phyloP scores from a whole-genome alignment of 1,140 invertebrate genomes.

The Drepana arcuata region DNA sequence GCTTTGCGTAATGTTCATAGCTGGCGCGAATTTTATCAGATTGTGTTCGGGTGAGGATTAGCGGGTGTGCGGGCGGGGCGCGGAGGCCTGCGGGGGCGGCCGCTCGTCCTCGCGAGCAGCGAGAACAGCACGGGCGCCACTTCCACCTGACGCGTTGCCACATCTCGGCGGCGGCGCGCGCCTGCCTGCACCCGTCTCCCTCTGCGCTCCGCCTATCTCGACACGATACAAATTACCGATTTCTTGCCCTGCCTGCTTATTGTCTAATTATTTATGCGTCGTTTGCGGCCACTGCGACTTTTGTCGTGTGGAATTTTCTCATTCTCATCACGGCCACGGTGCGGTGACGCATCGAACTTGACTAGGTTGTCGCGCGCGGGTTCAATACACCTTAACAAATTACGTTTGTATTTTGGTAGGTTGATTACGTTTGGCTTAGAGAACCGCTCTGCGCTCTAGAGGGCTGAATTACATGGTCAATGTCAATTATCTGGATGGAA shows the following conservation, averaged over 20 bases:
- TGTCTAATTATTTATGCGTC: constrained; percentile 67
- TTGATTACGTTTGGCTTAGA: no score
- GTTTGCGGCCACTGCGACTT: constrained; percentile 52
- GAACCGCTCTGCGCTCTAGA: no score
- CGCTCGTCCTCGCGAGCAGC: constrained; percentile 72
- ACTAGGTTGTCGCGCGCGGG: constrained; percentile 50
- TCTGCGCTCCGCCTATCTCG: constrained; percentile 56
- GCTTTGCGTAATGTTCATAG: constrained; percentile 68
- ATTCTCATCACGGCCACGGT: constrained; percentile 31
- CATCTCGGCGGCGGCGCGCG: constrained; percentile 59
- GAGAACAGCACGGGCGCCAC: constrained; percentile 63
- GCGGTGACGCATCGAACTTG: constrained; percentile 49
- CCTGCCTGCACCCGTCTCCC: constrained; percentile 50
- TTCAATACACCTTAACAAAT: constrained; percentile 69
- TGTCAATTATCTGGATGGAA: no score
- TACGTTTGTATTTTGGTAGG: no score
- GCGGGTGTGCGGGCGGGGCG: constrained; percentile 29
- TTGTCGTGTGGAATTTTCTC: constrained; percentile 49
- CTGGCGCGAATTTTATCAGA: constrained; percentile 71
- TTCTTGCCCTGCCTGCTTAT: constrained; percentile 63
- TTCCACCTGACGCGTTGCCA: constrained; percentile 68
- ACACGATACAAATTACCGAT: constrained; percentile 59
- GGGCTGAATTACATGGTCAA: no score
- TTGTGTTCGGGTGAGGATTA: constrained; percentile 67
- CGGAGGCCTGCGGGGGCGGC: constrained; percentile 52